These are phyloP conservation scores for Ceuthmochares aereus DNA, from an alignment of 2,113 vertebrate genomes.

Conservation along the genomic window DNA sequence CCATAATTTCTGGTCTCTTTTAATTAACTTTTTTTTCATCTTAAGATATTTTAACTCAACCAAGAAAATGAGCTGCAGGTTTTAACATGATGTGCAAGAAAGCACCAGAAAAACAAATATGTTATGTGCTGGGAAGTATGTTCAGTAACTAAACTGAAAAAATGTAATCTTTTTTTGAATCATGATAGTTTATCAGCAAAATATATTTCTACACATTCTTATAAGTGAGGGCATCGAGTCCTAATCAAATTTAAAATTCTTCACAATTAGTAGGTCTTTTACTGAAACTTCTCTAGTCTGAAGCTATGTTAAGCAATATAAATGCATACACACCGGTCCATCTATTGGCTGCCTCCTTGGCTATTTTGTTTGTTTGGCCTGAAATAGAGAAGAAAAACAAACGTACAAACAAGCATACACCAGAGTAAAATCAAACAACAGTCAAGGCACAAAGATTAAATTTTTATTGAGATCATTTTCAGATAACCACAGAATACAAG, in stretches of 20 bases:
- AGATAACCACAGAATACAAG: neutral
- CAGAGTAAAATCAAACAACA: neutral
- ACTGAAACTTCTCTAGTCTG: neutral
- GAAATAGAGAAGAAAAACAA: conserved; percentile 54
- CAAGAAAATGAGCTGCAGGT: neutral
- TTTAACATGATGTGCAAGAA: neutral
- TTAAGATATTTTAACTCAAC: neutral
- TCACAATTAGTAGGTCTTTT: neutral
- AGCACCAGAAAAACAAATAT: neutral
- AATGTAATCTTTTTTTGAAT: neutral
- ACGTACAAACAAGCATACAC: neutral
- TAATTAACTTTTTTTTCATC: neutral
- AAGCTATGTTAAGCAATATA: neutral
- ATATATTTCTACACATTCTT: neutral
- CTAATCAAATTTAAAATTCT: neutral
- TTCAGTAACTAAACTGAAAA: neutral
- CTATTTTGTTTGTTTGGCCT: conserved; percentile 88
- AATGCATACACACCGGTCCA: conserved; percentile 90
- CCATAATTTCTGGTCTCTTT: neutral
- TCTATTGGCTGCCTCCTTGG: conserved; percentile 93
- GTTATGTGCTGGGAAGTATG: neutral
- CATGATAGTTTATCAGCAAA: neutral
- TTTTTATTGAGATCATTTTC: neutral
- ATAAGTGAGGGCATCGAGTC: neutral
- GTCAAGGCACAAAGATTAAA: neutral